Base-by-base conservation (phyloP, 2,113 vertebrate species). In the Brachirus orientalis region DNA sequence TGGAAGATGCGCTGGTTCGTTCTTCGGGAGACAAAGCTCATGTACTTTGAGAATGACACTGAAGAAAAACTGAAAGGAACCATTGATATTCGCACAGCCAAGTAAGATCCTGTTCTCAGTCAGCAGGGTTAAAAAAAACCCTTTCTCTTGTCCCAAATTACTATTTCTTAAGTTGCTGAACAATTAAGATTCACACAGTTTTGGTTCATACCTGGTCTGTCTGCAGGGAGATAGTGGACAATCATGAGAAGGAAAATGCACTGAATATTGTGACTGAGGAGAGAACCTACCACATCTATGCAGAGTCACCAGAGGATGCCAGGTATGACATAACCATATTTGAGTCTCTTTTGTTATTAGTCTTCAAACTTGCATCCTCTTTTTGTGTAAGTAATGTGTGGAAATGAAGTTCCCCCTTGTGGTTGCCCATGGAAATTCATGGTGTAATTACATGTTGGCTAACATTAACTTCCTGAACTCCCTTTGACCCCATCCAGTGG, bases 1-100 rank as follows among this genome's bases (percentile, higher is more conserved):
- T 97, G 96, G 96, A 97, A 97, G 69, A 95, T 95, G 85, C 95
- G 96, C 79, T 97, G 96, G 96, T 97, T 96, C 8, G 96, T 96
- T 33, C 93, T 97, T 57, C 94, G 96, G 0, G 95, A 96, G 20
- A 89, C 94, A 6, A 96, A 95, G 79, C 94, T 97, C 75, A 95
- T 95, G 94, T 97, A 97, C 84, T 97, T 95, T 12, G 96, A 97
- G 78, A 97, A 95, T 9, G 96, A 97, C 61, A 95, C 94, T 0
- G 96, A 97, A 60, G 96, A 97, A 78, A 96, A 96, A 79, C 93
- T 96, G 71, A 96, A 95, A 71, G 96, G 96, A 40, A 96, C 95
- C 36, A 95, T 97, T 12, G 95, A 97, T 53, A 83, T 97, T 72
- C 91, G 92, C 59, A 74, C 60, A 11, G 94, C 96, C 78, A 97